phyloP scores from a whole-genome alignment of 2,797 vertebrate genomes.

The Pseudochromis fuscus region DNA sequence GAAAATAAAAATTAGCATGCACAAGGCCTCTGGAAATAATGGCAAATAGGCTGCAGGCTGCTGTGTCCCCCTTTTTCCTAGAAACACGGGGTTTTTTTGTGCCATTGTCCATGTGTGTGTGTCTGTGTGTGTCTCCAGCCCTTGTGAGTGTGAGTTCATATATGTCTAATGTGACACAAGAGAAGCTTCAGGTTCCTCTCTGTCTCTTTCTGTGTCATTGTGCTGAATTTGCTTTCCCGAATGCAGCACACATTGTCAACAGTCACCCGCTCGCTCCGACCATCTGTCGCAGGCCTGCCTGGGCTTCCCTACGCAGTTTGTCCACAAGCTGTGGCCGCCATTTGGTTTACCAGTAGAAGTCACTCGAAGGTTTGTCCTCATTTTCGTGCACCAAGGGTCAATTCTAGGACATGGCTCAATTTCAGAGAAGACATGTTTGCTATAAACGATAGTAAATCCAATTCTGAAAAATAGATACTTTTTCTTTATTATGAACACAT shows the following conservation, averaged over 20 bases:
- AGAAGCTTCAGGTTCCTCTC: constrained; percentile 54
- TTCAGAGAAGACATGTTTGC: background rate
- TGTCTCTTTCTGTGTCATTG: constrained; percentile 41
- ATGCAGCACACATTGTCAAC: constrained; percentile 60
- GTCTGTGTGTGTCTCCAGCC: constrained; percentile 9
- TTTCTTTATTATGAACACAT: background rate
- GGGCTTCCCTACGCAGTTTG: constrained; percentile 72
- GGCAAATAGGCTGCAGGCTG: constrained; percentile 17
- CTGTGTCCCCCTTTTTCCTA: constrained; percentile 17
- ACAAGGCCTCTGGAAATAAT: constrained; percentile 1
- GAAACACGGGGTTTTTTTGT: constrained; percentile 11
- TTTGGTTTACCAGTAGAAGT: constrained; percentile 70
- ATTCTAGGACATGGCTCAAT: constrained; percentile 46
- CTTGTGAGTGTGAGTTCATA: constrained; percentile 13
- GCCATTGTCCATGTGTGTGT: background rate
- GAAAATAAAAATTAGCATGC: background rate
- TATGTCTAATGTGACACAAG: constrained; percentile 50
- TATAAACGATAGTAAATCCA: background rate
- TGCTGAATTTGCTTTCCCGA: constrained; percentile 62
- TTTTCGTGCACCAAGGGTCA: constrained; percentile 62
- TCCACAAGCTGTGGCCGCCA: constrained; percentile 77
- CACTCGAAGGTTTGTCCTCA: constrained; percentile 66
- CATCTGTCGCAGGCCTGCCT: constrained; percentile 75
- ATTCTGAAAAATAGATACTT: background rate
- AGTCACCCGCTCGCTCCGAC: constrained; percentile 65